Evolutionary conservation across 2,797 vertebrate species (phyloP).

Genomic region (Ctenosaura bakeri): DNA sequence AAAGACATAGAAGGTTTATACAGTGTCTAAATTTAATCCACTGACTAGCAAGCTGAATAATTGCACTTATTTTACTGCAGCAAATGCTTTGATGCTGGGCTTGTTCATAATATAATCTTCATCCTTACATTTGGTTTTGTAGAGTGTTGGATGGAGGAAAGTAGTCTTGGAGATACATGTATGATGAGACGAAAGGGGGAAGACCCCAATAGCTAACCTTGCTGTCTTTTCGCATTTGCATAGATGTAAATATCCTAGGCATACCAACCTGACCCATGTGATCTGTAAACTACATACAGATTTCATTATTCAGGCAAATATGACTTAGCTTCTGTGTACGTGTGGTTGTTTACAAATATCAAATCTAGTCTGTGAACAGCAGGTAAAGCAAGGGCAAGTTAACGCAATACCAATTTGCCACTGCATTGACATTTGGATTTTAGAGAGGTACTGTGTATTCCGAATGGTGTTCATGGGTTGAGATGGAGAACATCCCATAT

Average conservation of each 20-base stretch:
- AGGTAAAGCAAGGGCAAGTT: neutral
- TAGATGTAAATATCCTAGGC: neutral
- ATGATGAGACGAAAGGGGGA: neutral
- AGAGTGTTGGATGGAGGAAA: neutral
- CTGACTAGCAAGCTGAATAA: constrained; percentile 51
- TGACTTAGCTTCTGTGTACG: neutral
- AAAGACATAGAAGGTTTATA: constrained; percentile 31
- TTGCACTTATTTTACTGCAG: neutral
- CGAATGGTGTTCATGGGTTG: neutral
- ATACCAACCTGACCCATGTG: neutral
- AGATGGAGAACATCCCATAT: neutral
- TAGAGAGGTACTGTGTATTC: neutral
- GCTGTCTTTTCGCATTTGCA: neutral
- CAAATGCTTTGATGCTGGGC: constrained; percentile 1
- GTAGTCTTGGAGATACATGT: neutral
- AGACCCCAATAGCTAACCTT: neutral
- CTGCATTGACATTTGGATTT: neutral
- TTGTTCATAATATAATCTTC: constrained; percentile 68
- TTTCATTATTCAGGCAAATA: neutral
- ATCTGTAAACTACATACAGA: neutral
- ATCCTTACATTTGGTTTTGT: constrained; percentile 35
- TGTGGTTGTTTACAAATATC: neutral
- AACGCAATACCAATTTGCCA: neutral
- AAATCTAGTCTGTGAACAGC: neutral
- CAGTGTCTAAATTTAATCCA: neutral